Percentiles rank a stretch among this genome's conserved stretches.
phyloP scores from a whole-genome alignment of 2,797 vertebrate genomes.

The Pyrocephalus nanus region DNA sequence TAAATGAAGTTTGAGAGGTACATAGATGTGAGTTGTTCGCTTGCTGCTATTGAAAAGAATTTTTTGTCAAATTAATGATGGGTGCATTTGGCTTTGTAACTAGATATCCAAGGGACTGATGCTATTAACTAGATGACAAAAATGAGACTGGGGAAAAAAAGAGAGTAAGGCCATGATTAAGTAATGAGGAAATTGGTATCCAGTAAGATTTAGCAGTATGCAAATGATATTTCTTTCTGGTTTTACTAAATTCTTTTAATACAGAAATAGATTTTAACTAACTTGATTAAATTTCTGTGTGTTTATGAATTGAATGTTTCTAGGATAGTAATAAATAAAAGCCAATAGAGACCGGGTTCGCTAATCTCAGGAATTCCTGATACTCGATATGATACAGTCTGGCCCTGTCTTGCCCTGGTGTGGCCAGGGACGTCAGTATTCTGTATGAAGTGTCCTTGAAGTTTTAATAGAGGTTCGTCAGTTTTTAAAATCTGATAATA shows the following conservation, averaged over 20 bases:
- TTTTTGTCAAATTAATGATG: background rate
- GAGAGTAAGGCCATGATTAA: background rate
- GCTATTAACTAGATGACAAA: background rate
- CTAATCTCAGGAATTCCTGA: background rate
- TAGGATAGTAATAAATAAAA: background rate
- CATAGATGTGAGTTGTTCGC: background rate
- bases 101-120: background rate
- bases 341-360: background rate
- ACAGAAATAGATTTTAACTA: background rate
- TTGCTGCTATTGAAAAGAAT: background rate
- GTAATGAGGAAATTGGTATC: background rate
- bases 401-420: background rate
- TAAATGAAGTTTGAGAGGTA: background rate
- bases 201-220: background rate
- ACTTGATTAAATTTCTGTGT: background rate
- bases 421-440: background rate
- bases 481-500: background rate
- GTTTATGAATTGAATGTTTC: background rate
- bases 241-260: background rate
- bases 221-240: background rate
- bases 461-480: background rate
- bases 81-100: background rate
- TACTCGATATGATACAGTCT: background rate
- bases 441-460: background rate
- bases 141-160: background rate